Base-by-base conservation (phyloP, 2,113 vertebrate genomes). In the Nesoenas mayeri region DNA sequence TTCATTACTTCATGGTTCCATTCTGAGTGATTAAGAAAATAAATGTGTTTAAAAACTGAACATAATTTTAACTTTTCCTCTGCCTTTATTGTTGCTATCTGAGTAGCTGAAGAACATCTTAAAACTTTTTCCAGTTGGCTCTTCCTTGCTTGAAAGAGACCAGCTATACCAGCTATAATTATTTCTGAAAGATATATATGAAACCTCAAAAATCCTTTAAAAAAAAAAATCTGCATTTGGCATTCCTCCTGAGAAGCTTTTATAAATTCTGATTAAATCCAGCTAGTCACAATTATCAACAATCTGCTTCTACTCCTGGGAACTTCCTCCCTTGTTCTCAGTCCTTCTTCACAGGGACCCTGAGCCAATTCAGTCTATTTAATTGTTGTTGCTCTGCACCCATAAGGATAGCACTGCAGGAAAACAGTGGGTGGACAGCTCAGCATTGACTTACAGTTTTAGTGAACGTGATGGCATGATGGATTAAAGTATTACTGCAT, bases 241-340 rank as follows among this genome's bases (percentile, higher is more conserved):
- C 3, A 47, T 4, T 54, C 61, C 20, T 79, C 36, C 26, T 60
- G 70, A 82, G 65, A 91, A 89, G n/a, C 15, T 90, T 93, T 91
- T 91, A 69, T 84, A 84, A 77, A 40, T 82, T 88, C 75, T 91
- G 85, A 88, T 91, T 91, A 86, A 95, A 85, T 92, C 85, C 73
- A 92, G 44, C 19, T 79, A 88, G 93, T 96, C 74, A 65, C n/a
- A 92, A 79, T 64, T 81, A 80, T 66, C 85, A 93, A 16, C 5
- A 6, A 92, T 84, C 66, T 85, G 50, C 26, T 83, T 65, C 67
- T 34, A 34, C 83, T 93, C 47, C 62, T 61, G 60, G 32, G 57
- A 54, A 29, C 62, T 44, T 88, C 47, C 79, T 51, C 12, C 7
- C 79, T 62, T 77, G 4, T 71, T 88, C 62, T 60, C 25, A 25